Percentiles rank a stretch among this genome's conserved stretches.
phyloP scores from a whole-genome alignment of 37 sponge, comb jelly and placozoan species.

The Bolinopsis microptera region DNA sequence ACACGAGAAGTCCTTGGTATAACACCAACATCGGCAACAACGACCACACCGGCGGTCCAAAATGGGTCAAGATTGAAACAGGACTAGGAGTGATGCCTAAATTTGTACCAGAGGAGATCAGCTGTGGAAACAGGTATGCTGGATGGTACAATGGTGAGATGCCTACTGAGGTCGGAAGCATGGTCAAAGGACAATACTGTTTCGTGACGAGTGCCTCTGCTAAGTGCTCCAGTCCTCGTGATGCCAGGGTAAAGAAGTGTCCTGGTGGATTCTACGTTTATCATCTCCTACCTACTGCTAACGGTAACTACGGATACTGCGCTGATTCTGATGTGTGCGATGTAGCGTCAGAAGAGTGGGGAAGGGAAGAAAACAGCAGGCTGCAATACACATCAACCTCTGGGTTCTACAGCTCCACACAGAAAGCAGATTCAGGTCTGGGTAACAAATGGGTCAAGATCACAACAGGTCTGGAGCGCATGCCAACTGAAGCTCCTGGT shows the following conservation, averaged over 20 bases:
- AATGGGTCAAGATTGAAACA: slow-evolving; percentile 38
- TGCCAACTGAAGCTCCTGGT: slow-evolving; percentile 7
- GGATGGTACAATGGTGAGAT: slow-evolving; percentile 34
- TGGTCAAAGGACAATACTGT: not conserved
- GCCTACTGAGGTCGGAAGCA: not conserved
- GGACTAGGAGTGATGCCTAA: not conserved
- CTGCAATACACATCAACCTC: not conserved
- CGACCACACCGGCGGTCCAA: not conserved
- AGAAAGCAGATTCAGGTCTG: not conserved
- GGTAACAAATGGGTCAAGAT: not conserved
- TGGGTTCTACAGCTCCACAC: slow-evolving; percentile 21
- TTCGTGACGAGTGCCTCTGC: not conserved
- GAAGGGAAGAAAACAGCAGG: slow-evolving; percentile 20
- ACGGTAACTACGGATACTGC: slow-evolving; percentile 14
- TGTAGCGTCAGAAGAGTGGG: slow-evolving; percentile 47
- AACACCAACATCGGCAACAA: not conserved
- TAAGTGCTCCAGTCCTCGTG: not conserved
- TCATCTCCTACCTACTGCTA: not conserved
- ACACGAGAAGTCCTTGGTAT: slow-evolving; percentile 22
- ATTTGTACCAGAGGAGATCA: slow-evolving; percentile 5
- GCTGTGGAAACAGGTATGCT: not conserved
- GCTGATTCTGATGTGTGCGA: slow-evolving; percentile 59
- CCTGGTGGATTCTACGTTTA: slow-evolving; percentile 1
- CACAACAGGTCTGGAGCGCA: not conserved
- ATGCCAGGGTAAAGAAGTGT: not conserved